Evolutionary conservation across 2,888 invertebrate species (phyloP), one percentile per base, ranked within the genome.

Genomic region (Eristalinus aeneus): DNA sequence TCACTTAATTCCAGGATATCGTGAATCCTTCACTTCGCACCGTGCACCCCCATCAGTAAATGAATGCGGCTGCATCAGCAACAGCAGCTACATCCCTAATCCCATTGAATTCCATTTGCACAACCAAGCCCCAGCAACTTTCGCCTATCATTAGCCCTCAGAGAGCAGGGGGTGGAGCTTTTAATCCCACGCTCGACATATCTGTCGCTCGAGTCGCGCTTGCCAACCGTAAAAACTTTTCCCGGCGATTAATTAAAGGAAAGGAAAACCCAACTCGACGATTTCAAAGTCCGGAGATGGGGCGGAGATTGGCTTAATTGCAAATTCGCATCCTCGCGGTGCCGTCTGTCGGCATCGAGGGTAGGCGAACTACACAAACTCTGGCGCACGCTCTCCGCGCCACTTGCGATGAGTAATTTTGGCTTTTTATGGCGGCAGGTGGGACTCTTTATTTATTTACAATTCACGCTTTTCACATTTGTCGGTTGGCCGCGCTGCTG

Each of bases 241-340:
- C 54, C 23, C 67, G 46, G 67, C 27, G 63, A 85, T 72, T 85
- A 85, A 85, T 80, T 85, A 85, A 72, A 27, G 27, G 64, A 80
- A 68, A 61, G 60, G 36, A n/a, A 53, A 16, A 46, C 9, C 46
- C 46, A 16, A 5, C 8, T 9, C 32, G 1, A 16, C 23, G 12
- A 36, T 11, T 11, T 16, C 23, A 20, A 54, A 39, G 11, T 34
- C 53, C 10, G 54, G 60, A 68, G 60, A 63, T 71, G 63, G 46
- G 71, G 39, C 31, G 76, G 71, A 72, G 71, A 65, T 65, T 46
- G 65, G 32, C 58, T 65, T 78, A 76, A 56, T 69, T 54, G 54
- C 53, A 53, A 39, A 76, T 61, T 69, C 69, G 34, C 53, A 8
- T 39, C 39, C 23, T 65, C 8, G 8, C 46, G 46, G 46, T 16